Evolutionary conservation across 2,888 invertebrate genomes (phyloP).

Genomic region (Dicroscelio sp.): DNA sequence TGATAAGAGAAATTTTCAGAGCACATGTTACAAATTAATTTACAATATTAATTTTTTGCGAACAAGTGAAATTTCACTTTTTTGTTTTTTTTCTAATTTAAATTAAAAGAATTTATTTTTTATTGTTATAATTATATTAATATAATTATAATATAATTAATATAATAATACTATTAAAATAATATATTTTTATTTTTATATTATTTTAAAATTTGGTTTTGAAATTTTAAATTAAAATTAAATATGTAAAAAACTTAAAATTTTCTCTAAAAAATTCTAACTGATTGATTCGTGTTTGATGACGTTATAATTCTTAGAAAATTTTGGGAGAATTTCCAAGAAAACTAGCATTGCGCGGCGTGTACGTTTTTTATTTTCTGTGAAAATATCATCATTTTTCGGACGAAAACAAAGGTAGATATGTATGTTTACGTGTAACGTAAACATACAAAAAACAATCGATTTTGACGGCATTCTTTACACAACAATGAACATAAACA

Average conservation of each 20-base stretch:
- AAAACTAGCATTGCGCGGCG: background rate
- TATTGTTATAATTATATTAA: too few species aligned
- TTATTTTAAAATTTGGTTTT: too few species aligned
- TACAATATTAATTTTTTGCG: background rate
- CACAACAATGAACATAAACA: background rate
- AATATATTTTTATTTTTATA: too few species aligned
- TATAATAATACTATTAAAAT: too few species aligned
- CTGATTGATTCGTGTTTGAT: background rate
- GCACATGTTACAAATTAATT: background rate
- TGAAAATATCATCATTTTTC: background rate
- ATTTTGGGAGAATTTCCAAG: background rate
- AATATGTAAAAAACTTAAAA: too few species aligned
- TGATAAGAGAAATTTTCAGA: background rate
- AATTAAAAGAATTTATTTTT: background rate
- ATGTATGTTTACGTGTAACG: background rate
- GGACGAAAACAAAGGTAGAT: background rate
- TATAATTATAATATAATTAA: too few species aligned
- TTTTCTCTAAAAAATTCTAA: too few species aligned
- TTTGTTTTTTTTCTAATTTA: too few species aligned
- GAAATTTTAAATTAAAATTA: too few species aligned
- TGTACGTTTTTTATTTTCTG: background rate
- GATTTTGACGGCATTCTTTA: background rate
- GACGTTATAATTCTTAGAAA: background rate
- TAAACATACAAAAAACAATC: background rate
- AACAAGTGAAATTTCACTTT: background rate